A percentile compares a stretch with the other conserved stretches of the same genome.
These are phyloP conservation scores for Acanthis flammea DNA, from an alignment of 2,797 vertebrate species.

Conservation along the genomic window DNA sequence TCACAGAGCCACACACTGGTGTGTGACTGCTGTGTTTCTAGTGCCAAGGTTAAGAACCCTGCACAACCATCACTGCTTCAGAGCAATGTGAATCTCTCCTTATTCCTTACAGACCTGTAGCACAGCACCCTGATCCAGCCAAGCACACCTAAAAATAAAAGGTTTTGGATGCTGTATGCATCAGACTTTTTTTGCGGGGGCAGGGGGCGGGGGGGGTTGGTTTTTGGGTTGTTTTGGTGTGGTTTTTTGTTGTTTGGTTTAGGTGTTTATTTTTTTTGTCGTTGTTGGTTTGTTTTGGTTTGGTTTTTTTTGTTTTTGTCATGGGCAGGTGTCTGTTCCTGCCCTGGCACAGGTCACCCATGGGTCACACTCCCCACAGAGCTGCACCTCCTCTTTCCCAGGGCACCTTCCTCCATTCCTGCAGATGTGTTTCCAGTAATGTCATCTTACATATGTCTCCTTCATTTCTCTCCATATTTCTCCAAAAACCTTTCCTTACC, in stretches of 20 bases:
- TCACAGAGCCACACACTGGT: too few relatives aligned
- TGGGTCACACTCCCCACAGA: neutral
- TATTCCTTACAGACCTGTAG: neutral
- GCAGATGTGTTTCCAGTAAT: neutral
- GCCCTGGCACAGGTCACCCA: neutral
- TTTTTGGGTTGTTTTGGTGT: too few relatives aligned
- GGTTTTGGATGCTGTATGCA: neutral
- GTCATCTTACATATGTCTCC: accelerated
- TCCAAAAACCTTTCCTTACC: neutral
- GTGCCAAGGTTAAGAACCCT: neutral
- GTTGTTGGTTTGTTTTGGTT: too few relatives aligned
- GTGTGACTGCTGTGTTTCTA: neutral
- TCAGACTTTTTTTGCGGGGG: neutral
- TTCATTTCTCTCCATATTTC: neutral
- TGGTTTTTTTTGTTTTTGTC: neutral
- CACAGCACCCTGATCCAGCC: neutral
- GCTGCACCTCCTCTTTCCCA: neutral
- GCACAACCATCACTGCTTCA: neutral
- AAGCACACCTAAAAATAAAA: neutral
- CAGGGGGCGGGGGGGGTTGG: too few relatives aligned
- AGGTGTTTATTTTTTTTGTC: too few relatives aligned
- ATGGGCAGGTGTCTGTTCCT: neutral
- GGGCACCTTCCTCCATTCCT: neutral
- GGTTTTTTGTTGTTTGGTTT: too few relatives aligned
- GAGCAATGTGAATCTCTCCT: neutral